Percentiles rank a stretch among this genome's conserved stretches.
Conservation (phyloP, 2,113 vertebrate species). For the Astur gentilis region DNA sequence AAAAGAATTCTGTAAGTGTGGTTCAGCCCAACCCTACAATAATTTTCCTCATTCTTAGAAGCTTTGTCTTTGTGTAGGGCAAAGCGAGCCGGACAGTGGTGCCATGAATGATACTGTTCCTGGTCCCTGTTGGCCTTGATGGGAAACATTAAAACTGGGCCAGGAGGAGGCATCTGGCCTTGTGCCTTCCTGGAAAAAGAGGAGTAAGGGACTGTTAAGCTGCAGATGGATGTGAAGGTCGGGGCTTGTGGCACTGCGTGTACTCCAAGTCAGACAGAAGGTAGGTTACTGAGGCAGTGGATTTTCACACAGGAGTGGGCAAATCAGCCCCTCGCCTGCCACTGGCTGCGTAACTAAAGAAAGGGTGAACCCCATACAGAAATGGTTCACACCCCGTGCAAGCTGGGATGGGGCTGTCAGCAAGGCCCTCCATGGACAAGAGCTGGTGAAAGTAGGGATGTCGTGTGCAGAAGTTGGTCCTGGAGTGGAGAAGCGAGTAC, state of each 20-base stretch:
- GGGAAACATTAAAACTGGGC: not conserved
- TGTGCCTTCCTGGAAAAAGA: not conserved
- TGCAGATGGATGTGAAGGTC: not conserved
- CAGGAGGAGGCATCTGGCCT: not conserved
- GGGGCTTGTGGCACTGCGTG: not conserved
- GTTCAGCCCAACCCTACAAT: not conserved
- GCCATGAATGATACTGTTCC: not conserved
- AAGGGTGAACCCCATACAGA: not conserved
- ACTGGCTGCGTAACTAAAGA: not conserved
- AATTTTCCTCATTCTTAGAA: not conserved
- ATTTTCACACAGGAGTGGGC: not conserved
- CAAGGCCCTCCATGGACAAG: not conserved
- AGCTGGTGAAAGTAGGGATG: not conserved
- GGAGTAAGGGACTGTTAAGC: not conserved
- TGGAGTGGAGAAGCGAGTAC: not conserved
- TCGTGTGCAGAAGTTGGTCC: not conserved
- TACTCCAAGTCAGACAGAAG: not conserved
- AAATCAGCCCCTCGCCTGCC: not conserved
- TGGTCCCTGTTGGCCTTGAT: not conserved
- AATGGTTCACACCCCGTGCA: accelerated
- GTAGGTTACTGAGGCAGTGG: not conserved
- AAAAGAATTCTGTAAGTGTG: not conserved
- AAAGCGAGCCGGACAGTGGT: not conserved
- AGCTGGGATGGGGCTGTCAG: not conserved
- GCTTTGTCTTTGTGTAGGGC: not conserved